A percentile compares a stretch with the other conserved stretches of the same genome.
These are phyloP conservation scores for Lordiphosa collinella DNA, from an alignment of 1,140 invertebrate genomes.

Conservation along the genomic window DNA sequence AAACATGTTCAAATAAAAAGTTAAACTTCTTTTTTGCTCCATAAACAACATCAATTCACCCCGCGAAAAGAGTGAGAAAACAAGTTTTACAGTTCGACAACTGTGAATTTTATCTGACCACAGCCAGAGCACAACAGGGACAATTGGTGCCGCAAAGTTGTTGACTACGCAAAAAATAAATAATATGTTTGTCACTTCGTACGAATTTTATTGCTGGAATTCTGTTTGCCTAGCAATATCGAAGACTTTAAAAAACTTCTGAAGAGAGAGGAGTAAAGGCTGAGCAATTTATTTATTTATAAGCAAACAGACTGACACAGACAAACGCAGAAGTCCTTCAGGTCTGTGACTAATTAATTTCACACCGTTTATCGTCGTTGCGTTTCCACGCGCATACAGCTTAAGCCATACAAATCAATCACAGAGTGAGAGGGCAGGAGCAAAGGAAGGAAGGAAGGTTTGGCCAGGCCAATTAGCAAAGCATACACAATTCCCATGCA, in stretches of 20 bases:
- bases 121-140: background rate
- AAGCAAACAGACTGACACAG: constrained; percentile 34
- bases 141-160: background rate
- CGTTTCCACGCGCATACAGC: constrained; percentile 51
- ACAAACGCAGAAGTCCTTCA: constrained; percentile 30
- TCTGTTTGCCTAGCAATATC: too few species aligned
- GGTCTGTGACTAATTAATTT: constrained; percentile 66
- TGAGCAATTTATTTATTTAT: constrained; percentile 69
- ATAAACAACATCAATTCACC: background rate
- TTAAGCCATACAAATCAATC: constrained; percentile 72
- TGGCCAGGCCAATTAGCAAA: constrained; percentile 58
- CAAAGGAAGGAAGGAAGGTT: constrained; percentile 1
- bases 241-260: too few species aligned
- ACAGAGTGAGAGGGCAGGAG: constrained; percentile 4
- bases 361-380: constrained; percentile 70
- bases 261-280: too few species aligned
- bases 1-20: too few species aligned
- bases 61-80: too few species aligned
- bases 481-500: constrained; percentile 58
- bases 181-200: constrained; percentile 8
- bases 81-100: background rate
- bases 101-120: constrained; percentile 6
- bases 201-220: background rate
- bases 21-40: background rate
- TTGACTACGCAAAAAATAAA: background rate